A percentile compares a stretch with the other conserved stretches of the same genome.
Conservation (phyloP, 2,888 invertebrate genomes). For the Megalurothrips usitatus region DNA sequence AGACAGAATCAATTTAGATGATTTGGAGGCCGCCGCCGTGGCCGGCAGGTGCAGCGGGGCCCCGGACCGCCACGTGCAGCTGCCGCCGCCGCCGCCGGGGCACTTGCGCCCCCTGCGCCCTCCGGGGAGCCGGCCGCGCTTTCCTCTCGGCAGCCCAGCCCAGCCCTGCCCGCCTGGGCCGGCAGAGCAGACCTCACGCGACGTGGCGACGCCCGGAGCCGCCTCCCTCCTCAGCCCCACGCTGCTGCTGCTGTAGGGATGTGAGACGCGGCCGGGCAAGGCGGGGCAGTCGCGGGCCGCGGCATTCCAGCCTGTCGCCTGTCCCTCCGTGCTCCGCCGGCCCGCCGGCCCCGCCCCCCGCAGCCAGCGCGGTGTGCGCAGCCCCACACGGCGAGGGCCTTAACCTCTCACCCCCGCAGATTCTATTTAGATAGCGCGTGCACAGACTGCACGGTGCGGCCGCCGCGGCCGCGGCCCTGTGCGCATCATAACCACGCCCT, state of each 20-base stretch:
- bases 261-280: too few relatives aligned
- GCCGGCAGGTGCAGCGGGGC: background rate
- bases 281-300: too few relatives aligned
- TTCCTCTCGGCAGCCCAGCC: background rate
- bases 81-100: background rate
- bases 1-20: background rate
- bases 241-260: too few relatives aligned
- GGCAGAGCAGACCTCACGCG: too few relatives aligned
- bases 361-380: background rate
- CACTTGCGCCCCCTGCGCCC: too few relatives aligned
- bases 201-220: too few relatives aligned
- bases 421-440: slow-evolving; percentile 16
- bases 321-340: too few relatives aligned
- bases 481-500: slow-evolving; percentile 8
- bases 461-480: background rate
- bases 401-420: slow-evolving; percentile 7
- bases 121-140: background rate
- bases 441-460: background rate
- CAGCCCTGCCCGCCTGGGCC: background rate
- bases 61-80: background rate
- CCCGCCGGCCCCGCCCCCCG: too few relatives aligned
- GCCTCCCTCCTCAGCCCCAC: too few relatives aligned
- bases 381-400: background rate
- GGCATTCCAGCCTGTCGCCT: too few relatives aligned
- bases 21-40: background rate